These are phyloP conservation scores for Atherix ibis DNA, from an alignment of 2,888 invertebrate species.

Conservation along the genomic window DNA sequence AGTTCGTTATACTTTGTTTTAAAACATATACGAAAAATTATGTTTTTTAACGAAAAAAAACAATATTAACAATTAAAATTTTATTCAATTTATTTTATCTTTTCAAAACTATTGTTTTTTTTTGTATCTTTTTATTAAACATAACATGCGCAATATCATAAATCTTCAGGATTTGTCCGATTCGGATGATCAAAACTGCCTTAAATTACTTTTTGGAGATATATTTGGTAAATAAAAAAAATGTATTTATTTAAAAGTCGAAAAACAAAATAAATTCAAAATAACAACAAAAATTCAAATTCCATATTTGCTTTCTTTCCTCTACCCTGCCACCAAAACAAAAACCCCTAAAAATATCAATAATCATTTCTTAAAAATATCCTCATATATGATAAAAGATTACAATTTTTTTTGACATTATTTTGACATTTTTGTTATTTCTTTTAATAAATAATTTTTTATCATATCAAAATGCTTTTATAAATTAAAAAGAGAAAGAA, in stretches of 20 bases:
- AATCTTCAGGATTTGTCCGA: slow-evolving; percentile 22
- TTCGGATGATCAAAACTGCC: slow-evolving; percentile 46
- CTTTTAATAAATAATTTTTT: too few species aligned
- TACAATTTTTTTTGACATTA: too few species aligned
- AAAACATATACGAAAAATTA: too few species aligned
- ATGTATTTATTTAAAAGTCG: background rate
- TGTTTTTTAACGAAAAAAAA: background rate
- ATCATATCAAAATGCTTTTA: too few species aligned
- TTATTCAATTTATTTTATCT: background rate
- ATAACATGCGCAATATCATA: background rate
- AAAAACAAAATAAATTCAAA: background rate
- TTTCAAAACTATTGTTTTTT: background rate
- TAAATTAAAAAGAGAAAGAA: too few species aligned
- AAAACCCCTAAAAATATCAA: too few species aligned
- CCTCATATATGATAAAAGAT: too few species aligned
- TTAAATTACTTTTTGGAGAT: slow-evolving; percentile 53
- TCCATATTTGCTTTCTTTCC: background rate
- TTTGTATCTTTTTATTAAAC: slow-evolving; percentile 3
- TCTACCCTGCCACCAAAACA: background rate
- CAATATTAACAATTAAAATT: background rate
- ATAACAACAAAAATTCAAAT: slow-evolving; percentile 3
- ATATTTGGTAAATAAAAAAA: slow-evolving; percentile 42
- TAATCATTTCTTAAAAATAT: background rate
- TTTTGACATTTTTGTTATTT: too few species aligned
- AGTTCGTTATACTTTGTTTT: too few species aligned